A percentile compares a stretch with the other conserved stretches of the same genome.
phyloP scores from a whole-genome alignment of 2,888 invertebrate species.

The Vanessa cardui region DNA sequence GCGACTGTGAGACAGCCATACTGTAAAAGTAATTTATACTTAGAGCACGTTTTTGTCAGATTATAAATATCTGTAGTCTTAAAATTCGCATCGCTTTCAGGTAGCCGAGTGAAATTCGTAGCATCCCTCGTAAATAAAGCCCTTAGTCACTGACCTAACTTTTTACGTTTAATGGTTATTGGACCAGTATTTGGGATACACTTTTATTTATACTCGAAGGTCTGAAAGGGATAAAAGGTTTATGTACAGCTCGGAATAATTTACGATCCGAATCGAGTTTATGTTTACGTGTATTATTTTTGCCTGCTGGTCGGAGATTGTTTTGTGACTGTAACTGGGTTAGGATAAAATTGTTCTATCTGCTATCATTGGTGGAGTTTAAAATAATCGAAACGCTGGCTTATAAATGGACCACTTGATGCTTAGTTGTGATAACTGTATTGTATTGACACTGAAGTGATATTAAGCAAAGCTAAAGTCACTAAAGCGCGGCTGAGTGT shows the following conservation, averaged over 20 bases:
- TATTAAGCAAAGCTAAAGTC: too few relatives aligned
- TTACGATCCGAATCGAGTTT: slow-evolving; percentile 16
- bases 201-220: slow-evolving; percentile 31
- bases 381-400: too few relatives aligned
- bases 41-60: not conserved
- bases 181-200: slow-evolving; percentile 6
- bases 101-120: not conserved
- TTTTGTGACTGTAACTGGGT: too few relatives aligned
- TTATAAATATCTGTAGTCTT: not conserved
- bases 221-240: slow-evolving; percentile 27
- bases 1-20: too few relatives aligned
- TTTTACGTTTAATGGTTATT: slow-evolving; percentile 30
- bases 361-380: too few relatives aligned
- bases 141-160: slow-evolving; percentile 18
- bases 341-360: too few relatives aligned
- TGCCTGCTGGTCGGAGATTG: too few relatives aligned
- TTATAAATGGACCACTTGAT: too few relatives aligned
- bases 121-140: slow-evolving; percentile 18
- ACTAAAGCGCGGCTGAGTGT: too few relatives aligned
- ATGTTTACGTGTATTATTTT: slow-evolving; percentile 7
- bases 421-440: too few relatives aligned
- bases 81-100: not conserved
- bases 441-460: too few relatives aligned
- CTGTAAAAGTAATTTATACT: not conserved
- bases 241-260: slow-evolving; percentile 22